Evolutionary conservation across 2,797 vertebrate genomes (phyloP).

Genomic region (Parauchenoglanis ngamensis): DNA sequence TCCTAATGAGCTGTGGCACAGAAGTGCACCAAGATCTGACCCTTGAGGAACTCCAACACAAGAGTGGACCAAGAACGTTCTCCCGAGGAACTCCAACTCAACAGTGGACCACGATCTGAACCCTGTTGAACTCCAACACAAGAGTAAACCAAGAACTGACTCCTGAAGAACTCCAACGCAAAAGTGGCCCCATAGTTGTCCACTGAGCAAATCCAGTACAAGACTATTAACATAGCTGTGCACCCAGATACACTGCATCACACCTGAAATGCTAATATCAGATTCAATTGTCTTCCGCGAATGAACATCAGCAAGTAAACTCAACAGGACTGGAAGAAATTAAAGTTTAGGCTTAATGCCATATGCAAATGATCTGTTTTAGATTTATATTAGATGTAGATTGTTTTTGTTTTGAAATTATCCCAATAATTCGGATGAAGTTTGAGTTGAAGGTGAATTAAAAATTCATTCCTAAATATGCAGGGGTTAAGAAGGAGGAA

Average conservation of each 20-base stretch:
- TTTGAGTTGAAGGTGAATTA: background rate
- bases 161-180: background rate
- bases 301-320: background rate
- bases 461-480: background rate
- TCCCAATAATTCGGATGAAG: background rate
- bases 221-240: background rate
- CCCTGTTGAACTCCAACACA: background rate
- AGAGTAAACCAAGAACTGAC: background rate
- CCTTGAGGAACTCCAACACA: background rate
- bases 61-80: background rate
- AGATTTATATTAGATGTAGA: too few species aligned
- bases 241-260: background rate
- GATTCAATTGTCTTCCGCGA: too few species aligned
- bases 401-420: background rate
- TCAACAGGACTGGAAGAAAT: background rate
- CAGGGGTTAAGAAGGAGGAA: background rate
- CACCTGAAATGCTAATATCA: background rate
- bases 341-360: background rate
- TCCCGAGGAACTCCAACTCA: background rate
- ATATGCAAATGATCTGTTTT: background rate
- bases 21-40: background rate
- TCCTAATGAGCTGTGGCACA: background rate
- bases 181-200: background rate
- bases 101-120: background rate
- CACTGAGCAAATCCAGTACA: background rate